Conservation (phyloP, 64 coral and sea anemone genomes). For the Actinia equina region DNA sequence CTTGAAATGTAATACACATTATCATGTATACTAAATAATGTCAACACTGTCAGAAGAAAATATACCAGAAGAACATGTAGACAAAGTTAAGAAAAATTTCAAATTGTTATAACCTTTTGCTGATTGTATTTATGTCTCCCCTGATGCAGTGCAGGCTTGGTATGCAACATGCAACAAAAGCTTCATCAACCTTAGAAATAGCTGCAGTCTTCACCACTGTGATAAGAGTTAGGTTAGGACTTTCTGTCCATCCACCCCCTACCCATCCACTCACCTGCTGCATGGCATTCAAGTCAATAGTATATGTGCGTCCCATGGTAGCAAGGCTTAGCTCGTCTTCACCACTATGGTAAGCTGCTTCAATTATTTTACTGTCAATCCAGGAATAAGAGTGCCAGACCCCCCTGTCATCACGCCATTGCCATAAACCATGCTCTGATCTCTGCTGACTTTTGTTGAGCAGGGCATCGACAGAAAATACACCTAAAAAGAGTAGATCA, state of each 20-base stretch:
- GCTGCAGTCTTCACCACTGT: not conserved
- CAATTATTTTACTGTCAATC: slow-evolving; percentile 99
- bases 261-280: slow-evolving; percentile 62
- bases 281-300: slow-evolving; percentile 96
- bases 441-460: slow-evolving; percentile 75
- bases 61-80: too few species aligned
- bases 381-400: slow-evolving; percentile 97
- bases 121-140: too few species aligned
- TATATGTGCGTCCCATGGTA: slow-evolving; percentile 94
- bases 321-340: slow-evolving; percentile 92
- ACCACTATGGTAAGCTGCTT: slow-evolving; percentile 93
- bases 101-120: too few species aligned
- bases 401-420: slow-evolving; percentile 94
- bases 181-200: too few species aligned
- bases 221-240: not conserved
- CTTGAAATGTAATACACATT: too few species aligned
- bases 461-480: slow-evolving; percentile 85
- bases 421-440: slow-evolving; percentile 91
- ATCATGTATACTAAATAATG: too few species aligned
- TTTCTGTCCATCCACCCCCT: not conserved
- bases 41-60: too few species aligned
- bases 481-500: slow-evolving; percentile 37
- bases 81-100: too few species aligned
- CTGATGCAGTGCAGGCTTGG: too few species aligned
- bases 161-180: too few species aligned